Evolutionary conservation across 1,140 invertebrate genomes (phyloP).

Genomic region (Cyphomyrmex costatus): DNA sequence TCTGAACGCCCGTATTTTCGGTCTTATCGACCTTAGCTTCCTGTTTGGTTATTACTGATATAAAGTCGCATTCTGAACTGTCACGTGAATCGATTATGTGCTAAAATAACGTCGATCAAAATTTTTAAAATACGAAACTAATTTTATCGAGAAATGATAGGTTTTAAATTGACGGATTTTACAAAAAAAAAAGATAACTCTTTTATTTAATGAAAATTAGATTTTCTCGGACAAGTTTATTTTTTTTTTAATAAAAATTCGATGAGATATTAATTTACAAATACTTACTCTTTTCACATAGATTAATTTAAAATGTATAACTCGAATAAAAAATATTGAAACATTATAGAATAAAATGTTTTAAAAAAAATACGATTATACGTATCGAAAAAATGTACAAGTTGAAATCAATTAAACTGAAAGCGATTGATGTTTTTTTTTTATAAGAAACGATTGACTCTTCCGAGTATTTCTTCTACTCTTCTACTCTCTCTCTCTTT

Average conservation of each 20-base stretch:
- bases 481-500: too few species aligned
- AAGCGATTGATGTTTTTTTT: not conserved
- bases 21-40: constrained; percentile 76
- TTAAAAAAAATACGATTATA: not conserved
- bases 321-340: not conserved
- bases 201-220: not conserved
- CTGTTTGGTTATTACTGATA: constrained; percentile 75
- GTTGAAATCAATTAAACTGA: not conserved
- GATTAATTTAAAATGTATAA: constrained; percentile 6
- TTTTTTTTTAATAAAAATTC: not conserved
- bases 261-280: not conserved
- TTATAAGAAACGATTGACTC: constrained; percentile 7
- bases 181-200: not conserved
- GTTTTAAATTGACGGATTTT: not conserved
- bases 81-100: not conserved
- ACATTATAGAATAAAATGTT: not conserved
- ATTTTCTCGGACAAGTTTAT: not conserved
- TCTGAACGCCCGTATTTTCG: constrained; percentile 72
- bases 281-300: not conserved
- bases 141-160: not conserved
- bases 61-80: constrained; percentile 58
- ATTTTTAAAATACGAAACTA: not conserved
- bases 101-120: not conserved
- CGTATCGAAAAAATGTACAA: not conserved
- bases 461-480: constrained; percentile 45